Base-by-base conservation (phyloP, 2,113 vertebrate species). In the Oxygymnocypris stewartii region DNA sequence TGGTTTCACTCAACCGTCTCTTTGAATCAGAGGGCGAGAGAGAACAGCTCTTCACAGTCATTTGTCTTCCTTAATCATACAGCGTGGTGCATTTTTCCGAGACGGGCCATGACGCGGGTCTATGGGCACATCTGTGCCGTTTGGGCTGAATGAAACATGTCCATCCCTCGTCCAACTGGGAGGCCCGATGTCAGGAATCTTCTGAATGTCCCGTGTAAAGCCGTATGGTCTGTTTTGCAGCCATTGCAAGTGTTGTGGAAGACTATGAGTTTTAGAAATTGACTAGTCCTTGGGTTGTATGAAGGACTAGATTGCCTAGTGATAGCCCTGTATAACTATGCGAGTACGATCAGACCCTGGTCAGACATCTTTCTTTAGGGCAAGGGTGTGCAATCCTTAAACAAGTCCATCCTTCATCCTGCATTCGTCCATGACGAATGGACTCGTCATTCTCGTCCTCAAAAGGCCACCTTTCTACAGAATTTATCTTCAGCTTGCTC, bases 1-100 rank as follows among this genome's bases (percentile, higher is more conserved):
- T 88, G 85, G 81, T 90, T 90, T 89, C 82, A 89, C 86, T 89
- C 89, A 85, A 89, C 74, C 88, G 85, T 90, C 87, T 88, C 89
- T 85, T 88, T 87, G 87, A 89, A 89, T 89, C 87, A 88, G 86
- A 67, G 42, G n/a, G n/a, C n/a, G 79, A 84, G 57, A 65, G 86
- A 80, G 88, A 89, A 89, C 67, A 82, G 79, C 87, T 87, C 85
- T 85, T 86, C 73, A 84, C 77, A 87, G 85, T 76, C 85, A 87
- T 88, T 90, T 90, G 87, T 90, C 87, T 88, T 86, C 82, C 85
- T 88, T 88, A 88, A 89, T 89, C 85, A 88, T 81, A 87, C 82
- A 61, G 78, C 61, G 63, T 59, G 65, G 61, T 75, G 82, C 31
- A 40, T 75, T 82, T 86, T 88, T 82, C 73, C 7, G 47, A 84